phyloP scores from a whole-genome alignment of 2,113 vertebrate species.

The Oenanthe oenanthe region DNA sequence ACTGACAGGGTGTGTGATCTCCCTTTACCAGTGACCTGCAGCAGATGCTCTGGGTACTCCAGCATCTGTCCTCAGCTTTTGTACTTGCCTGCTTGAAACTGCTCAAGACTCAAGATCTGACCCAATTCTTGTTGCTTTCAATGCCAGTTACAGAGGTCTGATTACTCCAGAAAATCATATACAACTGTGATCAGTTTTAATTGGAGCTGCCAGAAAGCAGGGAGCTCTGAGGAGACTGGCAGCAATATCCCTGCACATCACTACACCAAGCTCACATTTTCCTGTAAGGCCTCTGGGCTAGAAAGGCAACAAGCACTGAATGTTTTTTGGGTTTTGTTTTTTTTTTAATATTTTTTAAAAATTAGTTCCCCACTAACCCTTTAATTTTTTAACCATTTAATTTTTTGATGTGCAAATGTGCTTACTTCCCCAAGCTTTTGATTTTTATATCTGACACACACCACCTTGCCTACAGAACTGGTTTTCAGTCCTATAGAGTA shows the following conservation, averaged over 20 bases:
- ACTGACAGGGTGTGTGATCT: not conserved
- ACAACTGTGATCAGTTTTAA: not conserved
- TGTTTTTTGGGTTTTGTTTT: not conserved
- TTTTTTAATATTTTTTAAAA: not conserved
- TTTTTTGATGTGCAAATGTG: not conserved
- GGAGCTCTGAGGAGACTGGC: accelerated
- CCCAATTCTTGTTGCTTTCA: not conserved
- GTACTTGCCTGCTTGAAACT: not conserved
- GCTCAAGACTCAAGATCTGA: not conserved
- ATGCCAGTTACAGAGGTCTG: not conserved
- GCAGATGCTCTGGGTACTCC: conserved; percentile 1
- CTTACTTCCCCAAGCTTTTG: not conserved
- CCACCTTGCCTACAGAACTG: not conserved
- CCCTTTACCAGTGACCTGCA: not conserved
- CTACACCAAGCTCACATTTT: not conserved
- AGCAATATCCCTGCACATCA: not conserved
- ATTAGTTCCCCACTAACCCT: not conserved
- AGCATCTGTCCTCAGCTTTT: conserved; percentile 19
- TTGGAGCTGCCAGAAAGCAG: not conserved
- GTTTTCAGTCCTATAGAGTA: not conserved
- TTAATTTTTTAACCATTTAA: not conserved
- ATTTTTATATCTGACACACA: not conserved
- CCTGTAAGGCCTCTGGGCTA: not conserved
- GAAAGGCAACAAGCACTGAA: not conserved
- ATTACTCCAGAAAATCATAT: not conserved